Evolutionary conservation across 2,797 vertebrate species (phyloP).

Genomic region (Bufotes viridis): DNA sequence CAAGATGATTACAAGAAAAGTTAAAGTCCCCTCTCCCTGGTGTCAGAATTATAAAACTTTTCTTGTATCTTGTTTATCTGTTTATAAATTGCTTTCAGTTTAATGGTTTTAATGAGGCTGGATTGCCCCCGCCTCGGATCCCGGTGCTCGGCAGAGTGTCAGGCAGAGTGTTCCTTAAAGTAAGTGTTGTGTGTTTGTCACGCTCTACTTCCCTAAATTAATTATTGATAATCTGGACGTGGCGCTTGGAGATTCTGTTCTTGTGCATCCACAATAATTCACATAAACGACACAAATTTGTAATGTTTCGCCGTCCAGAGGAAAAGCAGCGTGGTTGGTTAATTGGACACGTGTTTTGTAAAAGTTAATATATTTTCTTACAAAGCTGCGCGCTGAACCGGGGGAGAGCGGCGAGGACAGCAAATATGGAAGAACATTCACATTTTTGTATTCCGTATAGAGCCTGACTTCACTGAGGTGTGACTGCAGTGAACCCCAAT

Average conservation of each 20-base stretch:
- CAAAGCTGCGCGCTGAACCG: background rate
- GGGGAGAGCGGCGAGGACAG: background rate
- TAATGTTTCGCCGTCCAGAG: background rate
- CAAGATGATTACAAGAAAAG: background rate
- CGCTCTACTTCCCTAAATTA: slow-evolving; percentile 30
- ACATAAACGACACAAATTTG: slow-evolving; percentile 7
- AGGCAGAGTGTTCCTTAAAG: slow-evolving; percentile 17
- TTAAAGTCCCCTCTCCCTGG: background rate
- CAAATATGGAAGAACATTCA: background rate
- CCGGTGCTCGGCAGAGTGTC: background rate
- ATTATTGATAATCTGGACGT: slow-evolving; percentile 9
- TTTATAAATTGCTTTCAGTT: background rate
- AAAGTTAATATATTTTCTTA: background rate
- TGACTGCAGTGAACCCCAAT: background rate
- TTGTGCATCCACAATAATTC: slow-evolving; percentile 4
- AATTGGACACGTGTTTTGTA: slow-evolving; percentile 4
- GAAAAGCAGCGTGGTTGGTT: background rate
- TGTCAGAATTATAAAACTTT: background rate
- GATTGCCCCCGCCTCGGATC: background rate
- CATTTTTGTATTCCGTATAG: background rate
- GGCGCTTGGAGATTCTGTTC: background rate
- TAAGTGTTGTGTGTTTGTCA: slow-evolving; percentile 7
- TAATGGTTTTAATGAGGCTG: slow-evolving; percentile 3
- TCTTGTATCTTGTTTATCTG: slow-evolving; percentile 1
- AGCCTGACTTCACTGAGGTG: background rate